Base-by-base conservation (phyloP, 2,797 vertebrate genomes). In the Acanthopagrus latus region DNA sequence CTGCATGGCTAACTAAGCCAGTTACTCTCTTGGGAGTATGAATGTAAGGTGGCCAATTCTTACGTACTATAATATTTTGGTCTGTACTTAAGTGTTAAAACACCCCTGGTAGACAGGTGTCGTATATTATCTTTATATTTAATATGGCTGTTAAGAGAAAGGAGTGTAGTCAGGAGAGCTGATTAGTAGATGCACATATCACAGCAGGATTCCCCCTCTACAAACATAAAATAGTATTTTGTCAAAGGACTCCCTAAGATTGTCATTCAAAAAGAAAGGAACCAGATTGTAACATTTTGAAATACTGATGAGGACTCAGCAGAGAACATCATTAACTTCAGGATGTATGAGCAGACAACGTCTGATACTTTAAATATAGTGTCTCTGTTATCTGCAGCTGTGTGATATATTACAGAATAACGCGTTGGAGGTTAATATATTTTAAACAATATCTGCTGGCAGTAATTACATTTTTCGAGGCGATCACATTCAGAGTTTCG, bases 231-330 rank as follows among this genome's bases (percentile, higher is more conserved):
- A 51, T 21, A 21, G 18, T 17, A 21, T 68, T 60, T 27, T 71
- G 43, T 48, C 18, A 33, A 59, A 62, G 44, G 33, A 55, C 57
- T 67, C 3, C 3, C 4, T 67, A 76, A 71, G 58, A 81, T 73
- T 55, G 56, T 62, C 17, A 29, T 58, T 50, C 14, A 83, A 54
- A 78, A 56, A n/a, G 44, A 63, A 54, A 64, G 62, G 20, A 69
- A 71, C 7, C 58, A 33, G 48, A 18, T 33, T 29, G 73, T 57
- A 71, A 76, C 64, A 59, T 78, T 68, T 65, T 83, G 23, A 80
- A 86, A 87, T 76, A 86, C 80, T 72, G 83, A 69, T 68, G 79
- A 55, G 73, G 48, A 56, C 60, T 48, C 71, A 5, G 21, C 46
- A 21, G 13, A 60, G 17, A n/a, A 73, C 7, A 27, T 27, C 12